phyloP scores from a whole-genome alignment of 1,140 invertebrate species.

The Zaprionus capensis region DNA sequence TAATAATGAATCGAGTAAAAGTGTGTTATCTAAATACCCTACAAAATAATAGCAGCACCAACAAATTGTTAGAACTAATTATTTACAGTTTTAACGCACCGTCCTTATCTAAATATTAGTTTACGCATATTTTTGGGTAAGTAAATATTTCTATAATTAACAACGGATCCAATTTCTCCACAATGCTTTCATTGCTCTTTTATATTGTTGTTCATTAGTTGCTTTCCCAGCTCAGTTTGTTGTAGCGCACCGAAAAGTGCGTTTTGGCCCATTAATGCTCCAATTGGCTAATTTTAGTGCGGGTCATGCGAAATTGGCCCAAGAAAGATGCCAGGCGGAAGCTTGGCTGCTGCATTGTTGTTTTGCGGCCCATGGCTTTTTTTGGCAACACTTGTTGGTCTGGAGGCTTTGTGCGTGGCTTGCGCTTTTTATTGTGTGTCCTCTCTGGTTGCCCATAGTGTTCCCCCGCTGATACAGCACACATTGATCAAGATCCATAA shows the following conservation, averaged over 20 bases:
- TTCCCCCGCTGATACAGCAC: slow-evolving; percentile 25
- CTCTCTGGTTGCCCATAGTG: slow-evolving; percentile 35
- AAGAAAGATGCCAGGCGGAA: slow-evolving; percentile 76
- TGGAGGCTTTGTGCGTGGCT: slow-evolving; percentile 45
- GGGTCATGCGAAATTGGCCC: slow-evolving; percentile 57
- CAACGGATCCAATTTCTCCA: neutral
- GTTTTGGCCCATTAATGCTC: slow-evolving; percentile 28
- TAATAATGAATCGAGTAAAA: slow-evolving; percentile 48
- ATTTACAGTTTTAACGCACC: too few species aligned
- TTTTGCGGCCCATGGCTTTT: slow-evolving; percentile 47
- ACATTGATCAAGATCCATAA: slow-evolving; percentile 78
- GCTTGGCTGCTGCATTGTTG: slow-evolving; percentile 50
- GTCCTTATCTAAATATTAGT: too few species aligned
- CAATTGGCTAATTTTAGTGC: slow-evolving; percentile 59
- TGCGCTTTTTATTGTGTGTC: slow-evolving; percentile 48
- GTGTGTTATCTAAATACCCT: neutral
- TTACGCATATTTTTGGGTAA: too few species aligned
- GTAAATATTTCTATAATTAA: neutral
- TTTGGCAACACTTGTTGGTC: slow-evolving; percentile 71
- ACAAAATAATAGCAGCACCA: too few species aligned
- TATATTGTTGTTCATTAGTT: neutral
- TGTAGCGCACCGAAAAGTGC: slow-evolving; percentile 37
- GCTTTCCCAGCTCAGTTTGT: slow-evolving; percentile 8
- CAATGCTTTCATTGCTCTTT: neutral
- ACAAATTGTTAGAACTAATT: too few species aligned